A percentile compares a stretch with the other conserved stretches of the same genome.
phyloP scores from a whole-genome alignment of 2,797 vertebrate genomes.

The Smutsia temminckii region DNA sequence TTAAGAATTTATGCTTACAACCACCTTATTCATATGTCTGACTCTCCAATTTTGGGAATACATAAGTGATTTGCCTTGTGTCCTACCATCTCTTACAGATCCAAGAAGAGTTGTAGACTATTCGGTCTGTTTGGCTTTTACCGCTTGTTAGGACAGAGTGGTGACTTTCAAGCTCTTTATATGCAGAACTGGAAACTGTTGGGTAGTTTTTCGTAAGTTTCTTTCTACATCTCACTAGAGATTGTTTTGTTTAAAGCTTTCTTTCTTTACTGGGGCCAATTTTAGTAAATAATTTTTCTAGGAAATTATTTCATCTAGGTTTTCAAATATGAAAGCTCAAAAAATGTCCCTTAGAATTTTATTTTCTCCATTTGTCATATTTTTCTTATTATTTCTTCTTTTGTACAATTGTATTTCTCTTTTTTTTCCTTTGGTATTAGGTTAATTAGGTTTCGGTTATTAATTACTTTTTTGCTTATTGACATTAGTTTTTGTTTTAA shows the following conservation, averaged over 20 bases:
- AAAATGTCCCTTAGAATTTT: not conserved
- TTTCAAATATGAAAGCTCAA: not conserved
- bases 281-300: not conserved
- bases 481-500: not conserved
- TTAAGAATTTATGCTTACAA: not conserved
- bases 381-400: not conserved
- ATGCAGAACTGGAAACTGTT: not conserved
- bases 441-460: not conserved
- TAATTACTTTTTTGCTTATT: not conserved
- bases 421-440: not conserved
- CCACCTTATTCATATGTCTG: too few relatives aligned
- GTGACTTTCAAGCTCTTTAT: not conserved
- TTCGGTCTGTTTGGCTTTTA: not conserved
- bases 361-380: not conserved
- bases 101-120: not conserved
- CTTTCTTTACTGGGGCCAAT: not conserved
- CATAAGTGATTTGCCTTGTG: not conserved
- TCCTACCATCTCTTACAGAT: not conserved
- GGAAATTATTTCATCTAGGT: not conserved
- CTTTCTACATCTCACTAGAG: not conserved
- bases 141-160: too few relatives aligned
- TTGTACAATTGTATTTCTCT: not conserved
- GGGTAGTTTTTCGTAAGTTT: not conserved
- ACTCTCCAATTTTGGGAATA: not conserved
- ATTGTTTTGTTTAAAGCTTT: not conserved